phyloP scores from a whole-genome alignment of 2,113 vertebrate genomes.

The Onychostruthus taczanowskii region DNA sequence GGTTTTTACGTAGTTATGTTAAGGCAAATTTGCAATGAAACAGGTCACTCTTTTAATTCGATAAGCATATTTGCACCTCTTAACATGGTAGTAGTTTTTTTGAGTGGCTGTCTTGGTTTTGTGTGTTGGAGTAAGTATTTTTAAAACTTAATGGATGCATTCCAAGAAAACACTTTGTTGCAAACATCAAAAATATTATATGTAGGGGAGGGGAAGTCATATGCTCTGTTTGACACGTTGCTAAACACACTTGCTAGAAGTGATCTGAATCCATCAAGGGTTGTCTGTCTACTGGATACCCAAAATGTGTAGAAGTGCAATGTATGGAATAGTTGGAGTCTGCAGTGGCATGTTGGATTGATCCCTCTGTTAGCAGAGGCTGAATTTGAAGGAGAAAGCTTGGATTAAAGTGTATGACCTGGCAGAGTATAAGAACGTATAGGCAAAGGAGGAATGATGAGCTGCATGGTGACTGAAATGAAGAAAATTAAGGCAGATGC shows the following conservation, averaged over 20 bases:
- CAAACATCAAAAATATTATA: not conserved
- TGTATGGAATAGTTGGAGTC: not conserved
- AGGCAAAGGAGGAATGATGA: not conserved
- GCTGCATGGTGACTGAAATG: not conserved
- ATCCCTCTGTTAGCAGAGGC: not conserved
- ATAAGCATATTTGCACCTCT: not conserved
- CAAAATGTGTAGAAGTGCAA: not conserved
- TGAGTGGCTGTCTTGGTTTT: not conserved
- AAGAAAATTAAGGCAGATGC: not conserved
- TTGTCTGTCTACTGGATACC: not conserved
- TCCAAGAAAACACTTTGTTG: not conserved
- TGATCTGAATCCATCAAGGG: not conserved
- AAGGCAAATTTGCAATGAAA: not conserved
- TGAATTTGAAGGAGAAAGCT: not conserved
- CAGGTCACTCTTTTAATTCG: not conserved
- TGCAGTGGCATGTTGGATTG: not conserved
- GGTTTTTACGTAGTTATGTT: not conserved
- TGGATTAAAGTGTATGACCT: not conserved
- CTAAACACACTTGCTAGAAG: not conserved
- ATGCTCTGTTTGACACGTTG: not conserved
- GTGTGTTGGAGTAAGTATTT: not conserved
- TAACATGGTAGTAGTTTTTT: not conserved
- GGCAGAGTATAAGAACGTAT: not conserved
- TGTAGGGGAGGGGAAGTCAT: not conserved
- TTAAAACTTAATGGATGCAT: not conserved